phyloP scores from a whole-genome alignment of 2,797 vertebrate genomes.

The Melanitta fusca region DNA sequence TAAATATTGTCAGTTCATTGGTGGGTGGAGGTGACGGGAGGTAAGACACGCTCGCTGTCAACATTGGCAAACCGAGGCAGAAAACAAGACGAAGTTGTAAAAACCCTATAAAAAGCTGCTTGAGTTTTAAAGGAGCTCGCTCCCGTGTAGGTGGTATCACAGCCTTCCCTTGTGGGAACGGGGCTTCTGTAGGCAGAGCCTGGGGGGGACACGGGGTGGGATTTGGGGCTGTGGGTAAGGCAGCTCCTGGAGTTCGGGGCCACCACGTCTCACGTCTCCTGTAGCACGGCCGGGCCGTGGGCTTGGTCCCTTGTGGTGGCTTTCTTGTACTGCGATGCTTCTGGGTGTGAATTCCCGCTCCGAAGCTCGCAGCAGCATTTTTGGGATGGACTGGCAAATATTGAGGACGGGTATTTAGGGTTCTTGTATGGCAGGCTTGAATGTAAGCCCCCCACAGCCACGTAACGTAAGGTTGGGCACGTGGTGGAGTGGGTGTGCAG shows the following conservation, averaged over 20 bases:
- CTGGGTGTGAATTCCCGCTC: neutral
- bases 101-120: neutral
- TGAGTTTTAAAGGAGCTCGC: neutral
- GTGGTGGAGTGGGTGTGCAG: accelerated
- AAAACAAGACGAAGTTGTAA: neutral
- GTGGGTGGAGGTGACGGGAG: slow-evolving; percentile 37
- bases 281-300: accelerated
- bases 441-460: neutral
- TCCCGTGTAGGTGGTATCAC: neutral
- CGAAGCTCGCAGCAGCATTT: neutral
- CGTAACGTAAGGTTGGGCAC: accelerated
- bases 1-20: neutral
- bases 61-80: neutral
- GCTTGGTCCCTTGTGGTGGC: neutral
- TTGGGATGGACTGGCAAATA: neutral
- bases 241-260: neutral
- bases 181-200: neutral
- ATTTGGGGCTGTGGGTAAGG: accelerated
- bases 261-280: neutral
- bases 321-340: accelerated
- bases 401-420: neutral
- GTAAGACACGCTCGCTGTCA: neutral
- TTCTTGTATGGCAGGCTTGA: neutral
- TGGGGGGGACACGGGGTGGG: neutral
- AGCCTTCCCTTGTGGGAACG: accelerated